Conservation (phyloP, 2,888 invertebrate species). For the Drosophila helvetica region DNA sequence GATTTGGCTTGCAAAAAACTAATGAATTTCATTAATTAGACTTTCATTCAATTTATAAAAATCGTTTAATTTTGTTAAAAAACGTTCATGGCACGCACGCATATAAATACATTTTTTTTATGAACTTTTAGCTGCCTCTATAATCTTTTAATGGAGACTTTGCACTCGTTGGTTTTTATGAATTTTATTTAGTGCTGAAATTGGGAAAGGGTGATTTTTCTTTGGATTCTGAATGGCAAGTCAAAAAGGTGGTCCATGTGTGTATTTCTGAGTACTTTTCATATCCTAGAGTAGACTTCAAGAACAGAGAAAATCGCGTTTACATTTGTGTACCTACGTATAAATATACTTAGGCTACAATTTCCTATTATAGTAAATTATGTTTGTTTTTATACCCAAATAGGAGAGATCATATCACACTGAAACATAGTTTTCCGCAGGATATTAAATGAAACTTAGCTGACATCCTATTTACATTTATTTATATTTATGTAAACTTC, state of each 20-base stretch:
- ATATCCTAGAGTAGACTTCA: too few relatives aligned
- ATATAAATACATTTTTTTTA: too few relatives aligned
- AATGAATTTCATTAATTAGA: not conserved
- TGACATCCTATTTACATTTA: slow-evolving; percentile 24
- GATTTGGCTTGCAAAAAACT: not conserved
- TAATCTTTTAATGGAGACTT: not conserved
- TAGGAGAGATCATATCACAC: slow-evolving; percentile 18
- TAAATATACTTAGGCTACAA: not conserved
- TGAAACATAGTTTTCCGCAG: slow-evolving; percentile 55
- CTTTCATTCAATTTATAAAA: not conserved
- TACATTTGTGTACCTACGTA: too few relatives aligned
- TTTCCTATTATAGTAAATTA: not conserved
- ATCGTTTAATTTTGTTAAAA: not conserved
- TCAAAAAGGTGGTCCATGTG: not conserved
- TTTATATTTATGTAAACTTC: slow-evolving; percentile 62
- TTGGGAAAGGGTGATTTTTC: not conserved
- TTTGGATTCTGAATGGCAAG: not conserved
- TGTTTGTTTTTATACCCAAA: not conserved
- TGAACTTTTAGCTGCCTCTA: not conserved
- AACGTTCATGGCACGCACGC: not conserved
- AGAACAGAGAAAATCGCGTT: too few relatives aligned
- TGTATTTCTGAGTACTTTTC: too few relatives aligned
- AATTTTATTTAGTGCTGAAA: not conserved
- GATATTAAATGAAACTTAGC: slow-evolving; percentile 73
- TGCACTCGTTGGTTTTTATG: not conserved